A percentile compares a stretch with the other conserved stretches of the same genome.
Evolutionary conservation across 2,113 vertebrate species (phyloP).

Genomic region (Ammodytes dubius): DNA sequence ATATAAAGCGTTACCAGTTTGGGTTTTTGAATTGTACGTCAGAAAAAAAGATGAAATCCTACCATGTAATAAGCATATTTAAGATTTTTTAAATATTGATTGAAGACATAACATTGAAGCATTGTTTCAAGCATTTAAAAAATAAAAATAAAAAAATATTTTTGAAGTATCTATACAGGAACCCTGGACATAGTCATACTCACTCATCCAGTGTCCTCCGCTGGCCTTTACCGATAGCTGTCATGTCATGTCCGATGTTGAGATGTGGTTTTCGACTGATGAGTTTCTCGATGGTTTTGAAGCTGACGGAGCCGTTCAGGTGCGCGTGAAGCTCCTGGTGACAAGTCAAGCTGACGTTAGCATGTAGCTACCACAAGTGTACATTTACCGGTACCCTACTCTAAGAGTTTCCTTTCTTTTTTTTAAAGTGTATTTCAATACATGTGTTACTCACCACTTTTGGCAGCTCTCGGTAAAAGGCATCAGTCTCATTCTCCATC

Average conservation of each 20-base stretch:
- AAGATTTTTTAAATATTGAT: too few relatives aligned
- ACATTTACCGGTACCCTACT: background rate
- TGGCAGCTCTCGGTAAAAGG: conserved; percentile 81
- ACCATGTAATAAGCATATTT: too few relatives aligned
- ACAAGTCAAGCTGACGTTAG: conserved; percentile 50
- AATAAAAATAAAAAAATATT: too few relatives aligned
- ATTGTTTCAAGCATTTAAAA: too few relatives aligned
- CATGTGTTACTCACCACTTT: conserved; percentile 80
- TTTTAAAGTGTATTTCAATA: background rate
- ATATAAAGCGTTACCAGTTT: too few relatives aligned
- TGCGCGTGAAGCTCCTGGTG: conserved; percentile 97
- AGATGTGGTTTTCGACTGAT: conserved; percentile 90
- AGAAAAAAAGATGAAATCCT: too few relatives aligned
- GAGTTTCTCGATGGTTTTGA: conserved; percentile 91
- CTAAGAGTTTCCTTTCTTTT: fast-evolving
- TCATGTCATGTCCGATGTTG: conserved; percentile 89
- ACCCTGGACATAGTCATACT: conserved; percentile 59
- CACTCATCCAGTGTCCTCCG: conserved; percentile 93
- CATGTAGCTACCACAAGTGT: background rate
- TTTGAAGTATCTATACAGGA: too few relatives aligned
- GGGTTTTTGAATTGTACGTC: too few relatives aligned
- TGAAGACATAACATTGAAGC: too few relatives aligned
- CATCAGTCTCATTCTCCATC: conserved; percentile 74
- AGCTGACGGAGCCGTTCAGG: conserved; percentile 95
- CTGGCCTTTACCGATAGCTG: conserved; percentile 91